Conservation (phyloP, 2,888 invertebrate genomes). For the Drosophila suboccidentalis region DNA sequence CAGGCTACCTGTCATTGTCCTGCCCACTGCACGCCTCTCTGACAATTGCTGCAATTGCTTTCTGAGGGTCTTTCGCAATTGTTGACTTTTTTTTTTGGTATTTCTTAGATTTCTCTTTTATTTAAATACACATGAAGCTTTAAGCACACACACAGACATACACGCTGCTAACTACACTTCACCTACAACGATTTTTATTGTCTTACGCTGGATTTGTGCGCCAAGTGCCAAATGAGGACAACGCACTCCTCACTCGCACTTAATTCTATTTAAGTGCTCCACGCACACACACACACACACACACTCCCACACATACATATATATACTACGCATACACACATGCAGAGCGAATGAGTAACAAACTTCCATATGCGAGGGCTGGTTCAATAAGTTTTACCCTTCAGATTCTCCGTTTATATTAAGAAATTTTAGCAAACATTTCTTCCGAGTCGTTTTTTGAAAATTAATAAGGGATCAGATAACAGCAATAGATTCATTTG, state of each 20-base stretch:
- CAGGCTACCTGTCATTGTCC: constrained; percentile 44
- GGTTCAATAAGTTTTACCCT: neutral
- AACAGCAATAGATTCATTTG: no score
- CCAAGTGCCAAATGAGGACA: constrained; percentile 76
- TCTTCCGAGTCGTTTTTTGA: no score
- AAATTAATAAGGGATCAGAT: no score
- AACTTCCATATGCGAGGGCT: constrained; percentile 32
- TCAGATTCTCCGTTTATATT: no score
- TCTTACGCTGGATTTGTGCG: constrained; percentile 72
- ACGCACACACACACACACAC: constrained; percentile 27
- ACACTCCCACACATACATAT: constrained; percentile 7
- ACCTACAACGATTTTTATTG: constrained; percentile 66
- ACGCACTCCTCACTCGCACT: constrained; percentile 74
- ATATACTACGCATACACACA: constrained; percentile 2
- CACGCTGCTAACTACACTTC: constrained; percentile 43
- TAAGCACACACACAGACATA: constrained; percentile 34
- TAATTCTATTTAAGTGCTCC: constrained; percentile 80
- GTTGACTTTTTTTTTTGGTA: constrained; percentile 11
- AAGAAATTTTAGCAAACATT: no score
- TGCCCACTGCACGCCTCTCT: constrained; percentile 17
- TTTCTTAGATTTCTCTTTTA: constrained; percentile 16
- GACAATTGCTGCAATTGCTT: constrained; percentile 35
- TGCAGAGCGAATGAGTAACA: constrained; percentile 14
- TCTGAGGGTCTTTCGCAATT: constrained; percentile 26
- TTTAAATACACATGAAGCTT: constrained; percentile 55